A percentile compares a stretch with the other conserved stretches of the same genome.
Conservation (phyloP, 1,140 invertebrate genomes). For the Conus betulinus region DNA sequence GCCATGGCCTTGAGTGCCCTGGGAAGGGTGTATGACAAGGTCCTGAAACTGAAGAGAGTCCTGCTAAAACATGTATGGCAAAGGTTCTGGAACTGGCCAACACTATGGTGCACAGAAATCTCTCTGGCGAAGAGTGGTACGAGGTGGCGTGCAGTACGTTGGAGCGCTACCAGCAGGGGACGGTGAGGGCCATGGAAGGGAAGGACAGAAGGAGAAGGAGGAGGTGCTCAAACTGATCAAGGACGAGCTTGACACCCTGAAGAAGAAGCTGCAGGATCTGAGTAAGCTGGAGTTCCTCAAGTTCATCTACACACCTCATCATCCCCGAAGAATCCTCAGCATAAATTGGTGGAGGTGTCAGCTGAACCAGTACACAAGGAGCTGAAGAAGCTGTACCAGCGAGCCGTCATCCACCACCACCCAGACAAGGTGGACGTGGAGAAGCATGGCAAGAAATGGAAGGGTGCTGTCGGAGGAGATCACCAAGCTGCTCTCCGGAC, state of each 20-base stretch:
- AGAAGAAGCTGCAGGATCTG: no score
- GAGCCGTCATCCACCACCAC: neutral
- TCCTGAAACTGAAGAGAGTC: slow-evolving; percentile 50
- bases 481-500: no score
- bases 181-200: slow-evolving; percentile 42
- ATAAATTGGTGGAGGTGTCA: slow-evolving; percentile 38
- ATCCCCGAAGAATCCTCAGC: slow-evolving; percentile 48
- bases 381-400: neutral
- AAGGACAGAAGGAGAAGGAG: slow-evolving; percentile 44
- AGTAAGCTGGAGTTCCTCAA: no score
- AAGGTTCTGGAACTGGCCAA: slow-evolving; percentile 47
- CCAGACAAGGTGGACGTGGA: neutral
- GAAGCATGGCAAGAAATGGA: no score
- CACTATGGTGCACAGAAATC: slow-evolving; percentile 41
- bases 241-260: slow-evolving; percentile 39
- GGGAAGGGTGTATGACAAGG: slow-evolving; percentile 19
- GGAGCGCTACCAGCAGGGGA: slow-evolving; percentile 54
- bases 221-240: slow-evolving; percentile 49
- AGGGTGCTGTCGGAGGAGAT: no score
- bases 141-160: slow-evolving; percentile 42
- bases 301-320: slow-evolving; percentile 54
- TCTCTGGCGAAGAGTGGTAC: slow-evolving; percentile 57
- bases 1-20: slow-evolving; percentile 10
- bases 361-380: neutral
- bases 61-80: slow-evolving; percentile 46